These are phyloP conservation scores for Tenebrio molitor DNA, from an alignment of 1,140 invertebrate species.

Conservation along the genomic window DNA sequence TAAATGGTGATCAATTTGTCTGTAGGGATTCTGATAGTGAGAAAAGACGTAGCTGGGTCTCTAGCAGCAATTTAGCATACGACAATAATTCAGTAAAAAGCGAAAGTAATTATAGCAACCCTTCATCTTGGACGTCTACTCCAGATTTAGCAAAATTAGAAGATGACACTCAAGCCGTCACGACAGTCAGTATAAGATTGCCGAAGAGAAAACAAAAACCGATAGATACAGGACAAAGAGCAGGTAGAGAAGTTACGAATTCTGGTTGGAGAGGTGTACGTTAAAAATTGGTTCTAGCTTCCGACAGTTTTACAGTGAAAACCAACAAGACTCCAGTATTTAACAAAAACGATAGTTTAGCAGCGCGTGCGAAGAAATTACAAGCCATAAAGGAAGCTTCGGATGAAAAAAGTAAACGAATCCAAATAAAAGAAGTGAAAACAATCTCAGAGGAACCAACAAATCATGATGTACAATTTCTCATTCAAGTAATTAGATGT, in stretches of 20 bases:
- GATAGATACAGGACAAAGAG: constrained; percentile 56
- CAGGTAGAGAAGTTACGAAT: constrained; percentile 41
- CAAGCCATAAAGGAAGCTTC: constrained; percentile 58
- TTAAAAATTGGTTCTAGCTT: constrained; percentile 46
- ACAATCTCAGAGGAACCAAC: constrained; percentile 62
- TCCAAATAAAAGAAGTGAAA: constrained; percentile 64
- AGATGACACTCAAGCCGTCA: constrained; percentile 68
- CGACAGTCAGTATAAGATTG: constrained; percentile 75
- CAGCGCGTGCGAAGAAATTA: constrained; percentile 60
- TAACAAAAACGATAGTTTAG: constrained; percentile 61
- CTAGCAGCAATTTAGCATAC: constrained; percentile 68
- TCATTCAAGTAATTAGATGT: constrained; percentile 68
- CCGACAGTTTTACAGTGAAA: constrained; percentile 52
- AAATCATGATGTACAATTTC: constrained; percentile 71
- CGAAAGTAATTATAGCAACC: constrained; percentile 52
- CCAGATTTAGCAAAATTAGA: constrained; percentile 75
- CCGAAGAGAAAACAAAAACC: constrained; percentile 71
- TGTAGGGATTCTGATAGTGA: constrained; percentile 53
- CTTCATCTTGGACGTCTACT: constrained; percentile 79
- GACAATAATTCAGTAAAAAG: constrained; percentile 43
- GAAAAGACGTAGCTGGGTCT: constrained; percentile 69
- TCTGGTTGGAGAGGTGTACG: neutral
- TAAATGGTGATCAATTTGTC: too few relatives aligned
- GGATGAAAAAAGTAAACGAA: constrained; percentile 51
- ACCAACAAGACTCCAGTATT: constrained; percentile 55